Evolutionary conservation across 2,113 vertebrate species (phyloP), one percentile per base, ranked within the genome.

Genomic region (Phylloscopus trochilus): DNA sequence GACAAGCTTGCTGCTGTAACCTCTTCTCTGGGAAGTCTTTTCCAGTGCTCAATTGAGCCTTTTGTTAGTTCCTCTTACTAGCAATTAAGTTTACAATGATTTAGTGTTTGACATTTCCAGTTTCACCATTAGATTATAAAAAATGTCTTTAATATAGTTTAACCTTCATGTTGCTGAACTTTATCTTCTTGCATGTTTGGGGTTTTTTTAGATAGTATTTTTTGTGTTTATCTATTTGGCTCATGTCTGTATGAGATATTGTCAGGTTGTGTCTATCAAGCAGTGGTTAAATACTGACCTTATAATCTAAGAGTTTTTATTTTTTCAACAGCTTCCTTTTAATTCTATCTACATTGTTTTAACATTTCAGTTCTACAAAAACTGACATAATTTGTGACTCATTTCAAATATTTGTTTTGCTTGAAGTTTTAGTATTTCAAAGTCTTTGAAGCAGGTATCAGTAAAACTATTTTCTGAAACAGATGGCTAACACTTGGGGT

Each of bases 401-500:
- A 82, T 85, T 91, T 87, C 58, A 73, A 72, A 79, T 89, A 68
- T 58, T 91, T 76, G 6, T 58, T 95, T 90, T 83, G 13, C 51
- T 70, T 80, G 51, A 86, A 64, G 5, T 49, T 91, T 73, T 75
- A 58, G 8, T 46, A 58, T 94, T 92, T 93, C 21, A 73, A 51
- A 69, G 41, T 55, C 19, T 87, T 87, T 84, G 19, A 80, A 79
- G 24, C 9, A 43, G 8, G 10, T 88, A 91, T 70, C 47, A 69
- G 75, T 90, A 37, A 87, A 82, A 74, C 41, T 30, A 47, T 86
- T 76, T 93, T 92, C 63, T 88, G 59, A 88, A 93, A 91, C 92
- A 94, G 92, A 91, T 97, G 94, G 93, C 43, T 90, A 70, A 77
- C 82, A 70, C 37, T 92, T 91, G 27, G 76, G 9, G 46, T 96